phyloP scores from a whole-genome alignment of 2,113 vertebrate species.

The Ploceus nigricollis region DNA sequence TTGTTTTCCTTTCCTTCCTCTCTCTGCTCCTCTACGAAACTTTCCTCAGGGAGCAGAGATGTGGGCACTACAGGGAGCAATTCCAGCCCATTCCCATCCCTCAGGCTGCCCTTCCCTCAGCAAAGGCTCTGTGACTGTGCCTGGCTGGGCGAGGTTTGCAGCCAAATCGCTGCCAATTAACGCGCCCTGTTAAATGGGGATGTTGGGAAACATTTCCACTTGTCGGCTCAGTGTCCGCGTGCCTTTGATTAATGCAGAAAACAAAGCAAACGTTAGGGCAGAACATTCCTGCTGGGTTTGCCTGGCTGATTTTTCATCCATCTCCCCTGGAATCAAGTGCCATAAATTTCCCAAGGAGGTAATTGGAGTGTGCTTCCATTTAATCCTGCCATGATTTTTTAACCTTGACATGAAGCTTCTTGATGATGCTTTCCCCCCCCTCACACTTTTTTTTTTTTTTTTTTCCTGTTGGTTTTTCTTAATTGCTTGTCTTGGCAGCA shows the following conservation, averaged over 20 bases:
- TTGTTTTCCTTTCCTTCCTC: too few species aligned
- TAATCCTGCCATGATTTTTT: neutral
- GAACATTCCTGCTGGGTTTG: neutral
- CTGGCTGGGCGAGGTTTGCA: neutral
- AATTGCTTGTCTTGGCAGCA: slow-evolving; percentile 49
- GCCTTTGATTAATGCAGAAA: neutral
- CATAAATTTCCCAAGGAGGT: neutral
- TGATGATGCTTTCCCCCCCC: neutral
- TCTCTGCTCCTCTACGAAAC: too few species aligned
- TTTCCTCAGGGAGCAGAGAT: too few species aligned
- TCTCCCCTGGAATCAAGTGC: neutral
- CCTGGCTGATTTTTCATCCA: neutral
- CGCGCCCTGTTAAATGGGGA: neutral
- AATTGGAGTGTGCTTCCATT: neutral
- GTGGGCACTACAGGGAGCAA: too few species aligned
- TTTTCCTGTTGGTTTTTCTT: slow-evolving; percentile 16
- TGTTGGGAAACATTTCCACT: neutral
- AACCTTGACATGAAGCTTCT: neutral
- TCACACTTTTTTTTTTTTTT: neutral
- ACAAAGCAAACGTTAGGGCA: neutral
- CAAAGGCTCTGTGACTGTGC: accelerated
- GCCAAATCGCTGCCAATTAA: neutral
- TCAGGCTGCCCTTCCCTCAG: too few species aligned
- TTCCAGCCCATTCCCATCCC: accelerated
- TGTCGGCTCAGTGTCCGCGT: neutral